A percentile compares a stretch with the other conserved stretches of the same genome.
Evolutionary conservation across 2,113 vertebrate species (phyloP).

Genomic region (Rostratula benghalensis): DNA sequence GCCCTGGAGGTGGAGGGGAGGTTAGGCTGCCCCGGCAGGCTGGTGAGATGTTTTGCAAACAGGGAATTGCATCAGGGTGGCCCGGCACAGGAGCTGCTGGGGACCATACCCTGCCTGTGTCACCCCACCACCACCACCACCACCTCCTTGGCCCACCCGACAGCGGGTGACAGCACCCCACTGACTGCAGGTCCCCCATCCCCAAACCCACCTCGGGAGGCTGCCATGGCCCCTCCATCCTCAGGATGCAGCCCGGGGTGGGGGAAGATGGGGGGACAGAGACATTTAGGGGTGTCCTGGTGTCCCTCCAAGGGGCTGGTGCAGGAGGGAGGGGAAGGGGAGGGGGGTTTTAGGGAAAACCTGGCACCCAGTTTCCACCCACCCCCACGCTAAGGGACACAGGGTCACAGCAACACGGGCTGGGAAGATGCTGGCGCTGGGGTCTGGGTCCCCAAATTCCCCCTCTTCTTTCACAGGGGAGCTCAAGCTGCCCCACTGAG

Average conservation of each 20-base stretch:
- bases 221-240: accelerated
- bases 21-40: not conserved
- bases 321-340: not conserved
- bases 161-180: accelerated
- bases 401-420: not conserved
- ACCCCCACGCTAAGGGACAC: accelerated
- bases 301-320: not conserved
- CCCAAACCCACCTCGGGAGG: not conserved
- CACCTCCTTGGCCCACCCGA: too few species aligned
- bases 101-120: too few species aligned
- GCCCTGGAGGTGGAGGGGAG: accelerated
- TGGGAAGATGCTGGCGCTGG: not conserved
- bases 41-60: not conserved
- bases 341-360: not conserved
- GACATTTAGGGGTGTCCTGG: not conserved
- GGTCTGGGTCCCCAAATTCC: not conserved
- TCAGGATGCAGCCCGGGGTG: accelerated
- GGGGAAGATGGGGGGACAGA: accelerated
- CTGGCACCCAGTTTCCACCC: not conserved
- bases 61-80: not conserved
- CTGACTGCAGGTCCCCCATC: accelerated
- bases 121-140: too few species aligned
- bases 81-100: not conserved
- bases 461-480: not conserved
- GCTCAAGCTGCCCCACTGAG: not conserved